A percentile compares a stretch with the other conserved stretches of the same genome.
phyloP scores from a whole-genome alignment of 1,140 invertebrate genomes.

The Planococcus citri region DNA sequence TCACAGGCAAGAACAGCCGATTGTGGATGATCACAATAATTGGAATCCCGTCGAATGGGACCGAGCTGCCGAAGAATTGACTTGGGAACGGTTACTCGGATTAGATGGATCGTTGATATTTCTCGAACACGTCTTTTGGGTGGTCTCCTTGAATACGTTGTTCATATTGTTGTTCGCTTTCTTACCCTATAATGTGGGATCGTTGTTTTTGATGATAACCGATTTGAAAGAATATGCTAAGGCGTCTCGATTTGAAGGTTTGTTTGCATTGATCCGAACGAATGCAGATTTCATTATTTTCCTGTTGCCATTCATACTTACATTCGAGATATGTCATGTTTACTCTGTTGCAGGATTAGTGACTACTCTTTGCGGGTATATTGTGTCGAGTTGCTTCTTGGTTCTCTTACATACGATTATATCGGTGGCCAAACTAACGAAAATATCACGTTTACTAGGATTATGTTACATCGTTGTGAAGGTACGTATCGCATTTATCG shows the following conservation, averaged over 20 bases:
- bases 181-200: slow-evolving; percentile 90
- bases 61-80: slow-evolving; percentile 89
- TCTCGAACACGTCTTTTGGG: slow-evolving; percentile 98
- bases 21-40: slow-evolving; percentile 59
- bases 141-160: slow-evolving; percentile 89
- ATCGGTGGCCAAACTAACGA: slow-evolving; percentile 57
- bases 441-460: slow-evolving; percentile 74
- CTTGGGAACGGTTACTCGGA: slow-evolving; percentile 92
- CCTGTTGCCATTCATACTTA: neutral
- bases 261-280: neutral
- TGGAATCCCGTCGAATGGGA: slow-evolving; percentile 99
- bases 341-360: slow-evolving; percentile 48
- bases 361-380: slow-evolving; percentile 86
- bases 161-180: slow-evolving; percentile 93
- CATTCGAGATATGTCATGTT: neutral
- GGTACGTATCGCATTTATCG: slow-evolving; percentile 35
- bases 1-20: slow-evolving; percentile 24
- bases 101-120: slow-evolving; percentile 93
- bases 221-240: slow-evolving; percentile 61
- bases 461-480: slow-evolving; percentile 97
- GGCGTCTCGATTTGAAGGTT: slow-evolving; percentile 73
- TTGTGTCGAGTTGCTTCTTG: slow-evolving; percentile 71
- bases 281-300: neutral
- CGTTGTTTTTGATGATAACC: slow-evolving; percentile 61
- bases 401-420: slow-evolving; percentile 70